A percentile compares a stretch with the other conserved stretches of the same genome.
Evolutionary conservation across 2,797 vertebrate genomes (phyloP).

Genomic region (Epinephelus awoara): DNA sequence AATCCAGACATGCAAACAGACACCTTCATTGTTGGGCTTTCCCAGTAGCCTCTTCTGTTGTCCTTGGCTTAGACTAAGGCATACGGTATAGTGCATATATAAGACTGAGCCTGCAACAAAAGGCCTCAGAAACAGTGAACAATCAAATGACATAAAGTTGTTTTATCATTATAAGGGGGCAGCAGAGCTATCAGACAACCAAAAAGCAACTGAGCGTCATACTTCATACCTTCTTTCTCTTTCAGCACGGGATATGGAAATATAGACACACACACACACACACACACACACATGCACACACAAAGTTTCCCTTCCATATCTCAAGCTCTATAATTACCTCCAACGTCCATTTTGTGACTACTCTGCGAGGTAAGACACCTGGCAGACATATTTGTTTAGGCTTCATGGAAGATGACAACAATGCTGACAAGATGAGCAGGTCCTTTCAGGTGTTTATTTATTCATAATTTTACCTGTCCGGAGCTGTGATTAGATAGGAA

Average conservation of each 20-base stretch:
- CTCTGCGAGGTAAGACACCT: conserved; percentile 51
- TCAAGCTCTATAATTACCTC: conserved; percentile 77
- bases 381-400: conserved; percentile 74
- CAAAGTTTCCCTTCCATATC: conserved; percentile 55
- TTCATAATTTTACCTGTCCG: conserved; percentile 57
- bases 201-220: conserved; percentile 25
- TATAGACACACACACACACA: conserved; percentile 31
- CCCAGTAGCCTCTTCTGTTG: conserved; percentile 49
- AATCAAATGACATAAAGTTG: conserved; percentile 24
- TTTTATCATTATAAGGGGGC: conserved; percentile 4
- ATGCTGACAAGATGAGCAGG: conserved; percentile 64
- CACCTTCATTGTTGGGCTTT: conserved; percentile 58
- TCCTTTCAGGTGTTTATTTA: conserved; percentile 74
- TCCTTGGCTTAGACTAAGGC: conserved; percentile 30
- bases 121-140: conserved; percentile 21
- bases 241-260: conserved; percentile 21
- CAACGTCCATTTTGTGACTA: conserved; percentile 72
- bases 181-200: conserved; percentile 22
- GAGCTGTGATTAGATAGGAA: conserved; percentile 67
- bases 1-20: conserved; percentile 62
- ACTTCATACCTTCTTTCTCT: conserved; percentile 49
- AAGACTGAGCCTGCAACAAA: conserved; percentile 8
- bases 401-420: conserved; percentile 76
- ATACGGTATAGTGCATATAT: conserved; percentile 11
- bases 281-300: conserved; percentile 17